Evolutionary conservation across 2,888 invertebrate species (phyloP).

Genomic region (Erebia epiphron): DNA sequence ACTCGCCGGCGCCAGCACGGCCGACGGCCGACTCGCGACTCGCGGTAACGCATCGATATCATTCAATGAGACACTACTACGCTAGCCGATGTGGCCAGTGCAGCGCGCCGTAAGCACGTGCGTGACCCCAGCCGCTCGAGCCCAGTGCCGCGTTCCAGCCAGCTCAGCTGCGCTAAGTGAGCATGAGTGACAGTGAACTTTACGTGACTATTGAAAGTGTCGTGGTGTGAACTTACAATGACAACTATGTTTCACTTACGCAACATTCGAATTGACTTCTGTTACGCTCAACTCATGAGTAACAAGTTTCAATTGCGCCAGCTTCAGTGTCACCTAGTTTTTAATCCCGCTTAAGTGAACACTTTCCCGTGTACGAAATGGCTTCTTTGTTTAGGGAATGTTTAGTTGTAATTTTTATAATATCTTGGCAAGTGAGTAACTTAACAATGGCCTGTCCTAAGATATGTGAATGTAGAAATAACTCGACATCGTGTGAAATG

Average conservation of each 20-base stretch:
- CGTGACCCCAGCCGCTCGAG: not conserved
- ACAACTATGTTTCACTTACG: slow-evolving; percentile 58
- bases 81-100: slow-evolving; percentile 41
- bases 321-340: slow-evolving; percentile 62
- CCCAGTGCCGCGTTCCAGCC: slow-evolving; percentile 17
- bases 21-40: slow-evolving; percentile 54
- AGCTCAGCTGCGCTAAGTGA: slow-evolving; percentile 45
- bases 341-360: slow-evolving; percentile 66
- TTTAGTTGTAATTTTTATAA: slow-evolving; percentile 65
- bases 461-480: slow-evolving; percentile 57
- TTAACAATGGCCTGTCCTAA: slow-evolving; percentile 63
- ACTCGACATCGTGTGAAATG: slow-evolving; percentile 56
- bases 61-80: slow-evolving; percentile 36
- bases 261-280: slow-evolving; percentile 52
- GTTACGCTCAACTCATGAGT: slow-evolving; percentile 47
- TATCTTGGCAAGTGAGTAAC: slow-evolving; percentile 63
- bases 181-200: slow-evolving; percentile 58
- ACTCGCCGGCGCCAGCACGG: slow-evolving; percentile 74
- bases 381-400: slow-evolving; percentile 64
- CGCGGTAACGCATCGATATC: slow-evolving; percentile 23
- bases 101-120: slow-evolving; percentile 41
- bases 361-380: slow-evolving; percentile 57
- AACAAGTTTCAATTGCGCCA: slow-evolving; percentile 57
- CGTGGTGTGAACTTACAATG: slow-evolving; percentile 62
- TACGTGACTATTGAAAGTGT: slow-evolving; percentile 57